A percentile compares a stretch with the other conserved stretches of the same genome.
Evolutionary conservation across 2,797 vertebrate species (phyloP).

Genomic region (Emys orbicularis): DNA sequence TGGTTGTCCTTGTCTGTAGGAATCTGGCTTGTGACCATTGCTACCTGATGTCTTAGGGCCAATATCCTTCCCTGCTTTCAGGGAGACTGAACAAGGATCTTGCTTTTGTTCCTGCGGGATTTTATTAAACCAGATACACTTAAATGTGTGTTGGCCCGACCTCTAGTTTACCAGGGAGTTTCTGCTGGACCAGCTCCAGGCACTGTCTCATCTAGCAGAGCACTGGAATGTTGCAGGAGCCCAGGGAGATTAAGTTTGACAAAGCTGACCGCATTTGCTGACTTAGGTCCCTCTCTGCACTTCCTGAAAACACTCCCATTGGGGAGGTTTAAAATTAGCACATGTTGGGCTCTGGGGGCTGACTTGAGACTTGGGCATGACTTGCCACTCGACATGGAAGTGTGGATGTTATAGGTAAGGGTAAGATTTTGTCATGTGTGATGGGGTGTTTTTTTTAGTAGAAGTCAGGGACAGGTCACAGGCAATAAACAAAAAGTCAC

Average conservation of each 20-base stretch:
- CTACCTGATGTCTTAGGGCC: neutral
- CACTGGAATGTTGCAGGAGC: neutral
- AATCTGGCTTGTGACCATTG: neutral
- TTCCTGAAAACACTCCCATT: neutral
- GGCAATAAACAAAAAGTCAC: too few relatives aligned
- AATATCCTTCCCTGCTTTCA: neutral
- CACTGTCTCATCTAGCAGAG: rapidly evolving
- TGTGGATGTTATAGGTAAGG: too few relatives aligned
- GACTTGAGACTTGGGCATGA: neutral
- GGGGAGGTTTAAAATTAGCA: neutral
- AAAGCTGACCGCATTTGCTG: neutral
- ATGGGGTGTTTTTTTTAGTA: too few relatives aligned
- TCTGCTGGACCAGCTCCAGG: neutral
- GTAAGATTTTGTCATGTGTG: too few relatives aligned
- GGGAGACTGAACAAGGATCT: neutral
- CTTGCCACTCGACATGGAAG: neutral
- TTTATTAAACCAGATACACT: neutral
- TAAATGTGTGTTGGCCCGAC: rapidly evolving
- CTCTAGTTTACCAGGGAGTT: rapidly evolving
- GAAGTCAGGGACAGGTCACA: too few relatives aligned
- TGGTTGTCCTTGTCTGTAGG: neutral
- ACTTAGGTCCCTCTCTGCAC: neutral
- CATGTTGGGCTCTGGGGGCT: too few relatives aligned
- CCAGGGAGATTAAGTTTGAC: neutral
- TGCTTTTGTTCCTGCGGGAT: neutral